Percentiles rank a stretch among this genome's conserved stretches.
phyloP scores from a whole-genome alignment of 2,797 vertebrate species.

The Agapornis canus region DNA sequence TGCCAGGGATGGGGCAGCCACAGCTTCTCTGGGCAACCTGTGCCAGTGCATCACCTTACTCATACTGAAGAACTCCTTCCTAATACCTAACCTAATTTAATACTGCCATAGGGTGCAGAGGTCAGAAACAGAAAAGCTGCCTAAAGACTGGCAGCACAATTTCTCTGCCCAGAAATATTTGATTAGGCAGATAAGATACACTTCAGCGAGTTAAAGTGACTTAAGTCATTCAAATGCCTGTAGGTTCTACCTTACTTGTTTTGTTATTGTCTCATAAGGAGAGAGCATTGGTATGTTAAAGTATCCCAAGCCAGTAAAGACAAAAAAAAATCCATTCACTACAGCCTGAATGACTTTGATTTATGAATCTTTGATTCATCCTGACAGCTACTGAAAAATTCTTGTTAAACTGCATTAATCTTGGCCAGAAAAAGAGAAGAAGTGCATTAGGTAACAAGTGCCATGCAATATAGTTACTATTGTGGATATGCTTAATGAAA shows the following conservation, averaged over 20 bases:
- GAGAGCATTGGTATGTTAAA: neutral
- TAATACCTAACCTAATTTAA: neutral
- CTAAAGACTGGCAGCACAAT: neutral
- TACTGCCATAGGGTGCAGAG: neutral
- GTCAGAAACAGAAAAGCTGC: neutral
- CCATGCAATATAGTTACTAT: neutral
- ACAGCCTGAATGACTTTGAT: slow-evolving; percentile 22
- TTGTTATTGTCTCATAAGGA: neutral
- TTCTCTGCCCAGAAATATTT: neutral
- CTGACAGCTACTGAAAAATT: slow-evolving; percentile 61
- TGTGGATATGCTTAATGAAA: neutral
- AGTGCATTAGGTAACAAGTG: neutral
- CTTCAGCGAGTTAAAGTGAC: neutral
- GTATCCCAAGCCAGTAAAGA: neutral
- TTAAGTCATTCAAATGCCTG: neutral
- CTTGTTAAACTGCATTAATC: slow-evolving; percentile 39
- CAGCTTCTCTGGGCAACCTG: neutral
- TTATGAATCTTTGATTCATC: slow-evolving; percentile 57
- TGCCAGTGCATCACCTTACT: neutral
- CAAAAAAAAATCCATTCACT: neutral
- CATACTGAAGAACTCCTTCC: neutral
- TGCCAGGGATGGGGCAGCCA: neutral
- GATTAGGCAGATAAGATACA: accelerated
- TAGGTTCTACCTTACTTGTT: neutral
- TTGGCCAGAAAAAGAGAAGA: slow-evolving; percentile 40